phyloP scores from a whole-genome alignment of 1,140 invertebrate species.

The Dendrolimus kikuchii region DNA sequence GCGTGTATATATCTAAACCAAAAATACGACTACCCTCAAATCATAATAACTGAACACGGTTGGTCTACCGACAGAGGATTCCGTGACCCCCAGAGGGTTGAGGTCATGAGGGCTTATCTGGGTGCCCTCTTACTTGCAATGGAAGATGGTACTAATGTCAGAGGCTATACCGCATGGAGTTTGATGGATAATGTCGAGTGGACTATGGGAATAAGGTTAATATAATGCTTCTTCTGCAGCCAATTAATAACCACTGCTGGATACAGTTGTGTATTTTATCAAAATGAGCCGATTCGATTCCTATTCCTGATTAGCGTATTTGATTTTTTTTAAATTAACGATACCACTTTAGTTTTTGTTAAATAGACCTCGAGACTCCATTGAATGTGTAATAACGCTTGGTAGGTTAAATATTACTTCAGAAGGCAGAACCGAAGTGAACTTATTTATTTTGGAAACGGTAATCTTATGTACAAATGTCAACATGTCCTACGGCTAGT shows the following conservation, averaged over 20 bases:
- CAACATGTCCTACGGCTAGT: too few species aligned
- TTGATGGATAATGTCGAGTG: conserved; percentile 87
- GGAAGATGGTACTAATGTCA: conserved; percentile 76
- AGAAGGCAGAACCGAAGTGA: too few species aligned
- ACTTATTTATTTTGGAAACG: too few species aligned
- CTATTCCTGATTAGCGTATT: too few species aligned
- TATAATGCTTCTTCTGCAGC: conserved; percentile 9
- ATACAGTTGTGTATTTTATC: background rate
- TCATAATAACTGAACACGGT: conserved; percentile 82
- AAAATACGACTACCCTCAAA: conserved; percentile 74
- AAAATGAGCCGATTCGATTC: background rate
- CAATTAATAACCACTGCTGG: background rate
- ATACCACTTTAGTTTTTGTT: too few species aligned
- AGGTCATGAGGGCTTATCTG: conserved; percentile 73
- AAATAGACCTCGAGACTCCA: too few species aligned
- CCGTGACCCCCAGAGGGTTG: conserved; percentile 18
- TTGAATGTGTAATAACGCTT: too few species aligned
- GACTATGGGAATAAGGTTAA: conserved; percentile 75
- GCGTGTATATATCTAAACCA: conserved; percentile 75
- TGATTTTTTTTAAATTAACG: too few species aligned
- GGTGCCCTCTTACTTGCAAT: conserved; percentile 78
- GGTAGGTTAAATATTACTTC: too few species aligned
- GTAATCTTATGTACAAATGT: too few species aligned
- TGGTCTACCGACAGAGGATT: conserved; percentile 58
- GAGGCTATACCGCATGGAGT: conserved; percentile 80